These are phyloP conservation scores for Pelecanus crispus DNA, from an alignment of 2,113 vertebrate species.

Conservation along the genomic window DNA sequence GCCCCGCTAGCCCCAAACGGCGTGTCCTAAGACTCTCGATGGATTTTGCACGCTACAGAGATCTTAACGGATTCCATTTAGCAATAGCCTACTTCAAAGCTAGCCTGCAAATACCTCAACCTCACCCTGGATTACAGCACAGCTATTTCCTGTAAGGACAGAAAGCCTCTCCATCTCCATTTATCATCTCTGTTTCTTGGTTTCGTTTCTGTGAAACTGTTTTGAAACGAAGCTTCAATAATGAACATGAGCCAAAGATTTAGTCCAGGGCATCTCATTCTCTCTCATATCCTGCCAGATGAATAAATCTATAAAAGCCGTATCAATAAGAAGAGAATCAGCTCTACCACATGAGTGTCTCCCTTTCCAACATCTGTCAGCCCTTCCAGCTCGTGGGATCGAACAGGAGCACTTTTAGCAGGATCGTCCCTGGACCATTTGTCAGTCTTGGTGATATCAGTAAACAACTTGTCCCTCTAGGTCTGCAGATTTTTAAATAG, in stretches of 20 bases:
- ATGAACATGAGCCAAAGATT: not conserved
- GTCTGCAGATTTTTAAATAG: not conserved
- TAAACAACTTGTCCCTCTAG: not conserved
- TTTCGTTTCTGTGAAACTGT: not conserved
- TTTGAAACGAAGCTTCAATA: not conserved
- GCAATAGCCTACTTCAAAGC: not conserved
- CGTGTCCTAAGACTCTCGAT: not conserved
- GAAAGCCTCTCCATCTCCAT: not conserved
- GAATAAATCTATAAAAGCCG: not conserved
- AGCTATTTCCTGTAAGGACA: not conserved
- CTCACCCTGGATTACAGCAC: not conserved
- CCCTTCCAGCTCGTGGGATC: not conserved
- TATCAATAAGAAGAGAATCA: not conserved
- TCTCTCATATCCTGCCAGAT: not conserved
- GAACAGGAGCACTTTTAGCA: not conserved
- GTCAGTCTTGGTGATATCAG: not conserved
- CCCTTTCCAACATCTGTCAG: not conserved
- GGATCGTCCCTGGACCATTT: not conserved
- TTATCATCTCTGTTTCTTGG: not conserved
- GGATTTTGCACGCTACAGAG: not conserved
- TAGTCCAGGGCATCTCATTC: not conserved
- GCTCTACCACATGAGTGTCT: not conserved
- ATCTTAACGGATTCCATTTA: not conserved
- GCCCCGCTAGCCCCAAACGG: fast-evolving
- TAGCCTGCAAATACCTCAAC: not conserved